Evolutionary conservation across 2,888 invertebrate genomes (phyloP), one percentile per base, ranked within the genome.

Genomic region (Sympetrum striolatum): DNA sequence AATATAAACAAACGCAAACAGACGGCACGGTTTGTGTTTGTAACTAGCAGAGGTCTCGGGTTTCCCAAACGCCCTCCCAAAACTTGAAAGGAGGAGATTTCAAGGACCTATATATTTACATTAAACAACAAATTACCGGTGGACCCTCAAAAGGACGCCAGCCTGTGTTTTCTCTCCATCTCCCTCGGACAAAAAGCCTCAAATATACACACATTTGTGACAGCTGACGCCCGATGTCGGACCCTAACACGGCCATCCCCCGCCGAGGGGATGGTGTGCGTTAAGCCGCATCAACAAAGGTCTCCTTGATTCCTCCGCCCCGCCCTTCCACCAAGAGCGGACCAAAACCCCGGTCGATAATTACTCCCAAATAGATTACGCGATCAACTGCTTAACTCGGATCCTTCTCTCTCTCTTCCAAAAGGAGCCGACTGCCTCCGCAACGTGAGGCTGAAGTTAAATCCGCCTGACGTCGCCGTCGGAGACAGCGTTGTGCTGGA

Each of bases 381-480:
- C 80, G 80, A 39, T 39, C 81, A 81, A 81, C 37, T 39, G 44
- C 81, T n/a, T 48, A 48, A n/a, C 48, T 81, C n/a, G 0, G 18
- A 81, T 22, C n/a, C 14, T 25, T 44, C 22, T n/a, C 81, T 14
- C 48, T 81, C 37, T 37, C 14, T 60, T 37, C 86, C 31, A 73
- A 60, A 35, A 86, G 86, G 86, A 86, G 60, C 60, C 37, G 86
- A 86, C 37, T 60, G 86, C 60, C 86, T 86, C 4, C 86, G 86
- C n/a, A 37, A 60, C 86, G 86, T 86, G 86, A 35, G 60, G 37
- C 37, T 86, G 60, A 37, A 60, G 22, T 37, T 86, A 22, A 86
- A 12, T 14, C 86, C 86, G 58, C 60, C 58, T 12, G 35, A 86
- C 37, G 86, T 86, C 10, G 86, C 60, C 86, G 86, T 60, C 14